A percentile compares a stretch with the other conserved stretches of the same genome.
phyloP scores from a whole-genome alignment of 2,888 invertebrate genomes.

The Aphodius granarius region DNA sequence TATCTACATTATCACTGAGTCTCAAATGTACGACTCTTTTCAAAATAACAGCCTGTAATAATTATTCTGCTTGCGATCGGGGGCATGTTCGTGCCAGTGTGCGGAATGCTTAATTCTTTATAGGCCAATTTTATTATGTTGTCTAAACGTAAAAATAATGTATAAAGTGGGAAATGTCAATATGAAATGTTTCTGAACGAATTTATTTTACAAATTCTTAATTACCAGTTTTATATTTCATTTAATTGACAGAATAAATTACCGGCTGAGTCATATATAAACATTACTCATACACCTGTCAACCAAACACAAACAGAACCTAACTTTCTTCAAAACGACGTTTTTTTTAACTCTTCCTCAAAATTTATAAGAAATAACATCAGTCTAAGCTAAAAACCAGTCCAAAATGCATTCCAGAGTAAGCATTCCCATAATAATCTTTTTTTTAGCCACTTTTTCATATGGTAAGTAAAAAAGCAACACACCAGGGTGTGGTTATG shows the following conservation, averaged over 20 bases:
- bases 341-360: neutral
- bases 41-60: too few relatives aligned
- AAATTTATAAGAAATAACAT: neutral
- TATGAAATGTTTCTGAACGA: neutral
- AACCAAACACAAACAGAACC: neutral
- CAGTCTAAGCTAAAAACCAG: neutral
- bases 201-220: neutral
- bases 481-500: neutral
- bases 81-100: too few relatives aligned
- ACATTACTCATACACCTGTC: neutral
- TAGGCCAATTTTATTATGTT: too few relatives aligned
- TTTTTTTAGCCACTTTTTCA: neutral
- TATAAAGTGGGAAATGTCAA: too few relatives aligned
- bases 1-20: too few relatives aligned
- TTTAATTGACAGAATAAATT: neutral
- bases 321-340: neutral
- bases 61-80: too few relatives aligned
- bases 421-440: neutral
- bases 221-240: neutral
- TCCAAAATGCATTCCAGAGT: neutral
- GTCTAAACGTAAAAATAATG: too few relatives aligned
- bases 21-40: too few relatives aligned
- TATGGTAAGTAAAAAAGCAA: conserved; percentile 1
- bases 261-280: neutral
- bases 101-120: too few relatives aligned